Base-by-base conservation (phyloP, 2,797 vertebrate genomes). In the Paramormyrops hopkinsi region DNA sequence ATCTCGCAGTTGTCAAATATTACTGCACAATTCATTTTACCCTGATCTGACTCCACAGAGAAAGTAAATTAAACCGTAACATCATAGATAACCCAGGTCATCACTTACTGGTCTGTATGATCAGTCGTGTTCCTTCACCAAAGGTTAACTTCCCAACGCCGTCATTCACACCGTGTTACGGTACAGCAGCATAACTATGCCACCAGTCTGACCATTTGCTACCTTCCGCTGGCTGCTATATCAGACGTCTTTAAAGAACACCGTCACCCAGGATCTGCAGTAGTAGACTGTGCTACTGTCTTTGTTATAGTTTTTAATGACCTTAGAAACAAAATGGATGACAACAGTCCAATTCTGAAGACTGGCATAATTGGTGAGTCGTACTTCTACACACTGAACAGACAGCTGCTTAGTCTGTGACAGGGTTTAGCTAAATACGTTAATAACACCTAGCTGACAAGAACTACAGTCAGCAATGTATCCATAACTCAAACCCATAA, bases 161-260 rank as follows among this genome's bases (percentile, higher is more conserved):
- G 46, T 89, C 48, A 89, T 90, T 88, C 91, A 92, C 92, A 93
- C 92, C 89, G 1, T 50, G 53, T 44, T 53, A 79, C 9, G 0
- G 1, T 14, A 3, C n/a, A 1, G 17, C 62, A 12, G 0, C 11
- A 69, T 29, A 17, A 14, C 25, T 0, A 4, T 33, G 33, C 65
- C 65, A 29, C 9, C 62, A 29, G n/a, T 65, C 62, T 65, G 62
- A 65, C 62, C 62, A 14, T 33, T 33, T 37, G 33, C 33, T 73
- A 37, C 12, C 29, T 37, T 73, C 11, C 0, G 0, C 1, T 37
- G 33, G 69, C 69, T 73, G 69, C 11, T 73, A 33, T 12, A 6
- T 37, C 29, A 73, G 69, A 73, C 3, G 0, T 17, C 17, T 73
- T 73, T 73, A 37, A 73, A 17, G 69, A 11, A 73, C 11, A 37